Evolutionary conservation across 2,797 vertebrate genomes (phyloP), one percentile per base, ranked within the genome.

Genomic region (Limosa lapponica): DNA sequence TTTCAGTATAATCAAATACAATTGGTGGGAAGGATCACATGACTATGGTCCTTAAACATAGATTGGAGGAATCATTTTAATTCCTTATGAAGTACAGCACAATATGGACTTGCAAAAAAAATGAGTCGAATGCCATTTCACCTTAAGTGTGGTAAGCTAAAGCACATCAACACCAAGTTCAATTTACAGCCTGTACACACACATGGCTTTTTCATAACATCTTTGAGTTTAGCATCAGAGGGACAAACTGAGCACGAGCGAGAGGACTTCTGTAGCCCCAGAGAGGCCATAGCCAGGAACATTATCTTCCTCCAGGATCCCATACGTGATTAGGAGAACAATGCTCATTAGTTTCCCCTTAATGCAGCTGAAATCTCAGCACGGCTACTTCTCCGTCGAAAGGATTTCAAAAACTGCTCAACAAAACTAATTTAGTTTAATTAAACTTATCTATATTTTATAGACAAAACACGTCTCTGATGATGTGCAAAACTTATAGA

Each of bases 401-500:
- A 79, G 77, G 91, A 95, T 93, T 97, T 96, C 1, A 93, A 96
- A 95, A 87, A 69, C 73, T 92, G 94, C 80, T 80, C 90, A 92
- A 96, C 93, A 97, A 97, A 97, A 97, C 93, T 96, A 95, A 97
- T 97, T 96, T 83, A 54, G 83, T 97, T 98, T 97, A 97, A 98
- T 98, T 97, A 97, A 98, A 97, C 69, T 73, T 97, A 97, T 87
- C 92, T 84, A 86, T 83, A 96, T 97, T 98, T 97, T 96, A 97
- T 71, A 95, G 92, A 88, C 79, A 95, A 97, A 97, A 94, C 85
- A 97, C 96, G 96, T 96, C 82, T 82, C 90, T 92, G 88, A 93
- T 74, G 87, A 87, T 57, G 91, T 54, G 80, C 83, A 93, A 93
- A 96, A 93, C 70, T 93, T 97, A 94, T 30, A 97, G 93, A 96